Base-by-base conservation (phyloP, 2,113 vertebrate genomes). In the Garra rufa region DNA sequence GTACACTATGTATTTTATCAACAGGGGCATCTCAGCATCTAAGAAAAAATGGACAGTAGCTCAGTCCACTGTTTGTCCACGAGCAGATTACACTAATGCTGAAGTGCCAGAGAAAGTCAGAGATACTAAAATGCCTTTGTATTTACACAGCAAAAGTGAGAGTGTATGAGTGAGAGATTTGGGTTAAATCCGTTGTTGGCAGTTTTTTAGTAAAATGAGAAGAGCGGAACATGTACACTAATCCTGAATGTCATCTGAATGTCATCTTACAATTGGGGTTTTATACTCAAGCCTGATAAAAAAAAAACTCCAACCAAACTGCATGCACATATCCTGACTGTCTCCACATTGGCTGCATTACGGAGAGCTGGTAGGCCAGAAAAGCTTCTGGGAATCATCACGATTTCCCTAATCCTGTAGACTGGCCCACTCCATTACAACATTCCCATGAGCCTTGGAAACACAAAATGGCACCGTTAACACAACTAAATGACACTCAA, bases 221-320 rank as follows among this genome's bases (percentile, higher is more conserved):
- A 92, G 93, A 94, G 92, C 93, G 93, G 96, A 95, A 95, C 94
- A 93, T 83, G 87, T 92, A 89, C 88, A 93, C 92, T 97, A 97
- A 96, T 97, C 94, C 92, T 90, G 41, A 71, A 71, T 71, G 63
- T 34, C 91, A 91, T 90, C 92, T 96, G 95, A 97, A 96, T 95
- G 94, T 93, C 89, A 91, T 91, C 90, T 93, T 95, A 94, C 92
- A 96, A 96, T 90, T 90, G 89, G 84, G 92, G 93, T 92, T 94
- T 95, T 96, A 92, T 93, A 93, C 52, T 89, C 85, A 65, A 75
- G 34, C 88, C 89, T 94, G 93, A 95, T 95, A 94, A 96, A 55
- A 55, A 55, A 17, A 52, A 95, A 93, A 69, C 34, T 41, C 2
- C 11, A 1, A 8, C 41, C 41, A 3, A 19, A 52, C 74, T 5